These are phyloP conservation scores for Holotrichia oblita DNA, from an alignment of 1,140 invertebrate species.

Conservation along the genomic window DNA sequence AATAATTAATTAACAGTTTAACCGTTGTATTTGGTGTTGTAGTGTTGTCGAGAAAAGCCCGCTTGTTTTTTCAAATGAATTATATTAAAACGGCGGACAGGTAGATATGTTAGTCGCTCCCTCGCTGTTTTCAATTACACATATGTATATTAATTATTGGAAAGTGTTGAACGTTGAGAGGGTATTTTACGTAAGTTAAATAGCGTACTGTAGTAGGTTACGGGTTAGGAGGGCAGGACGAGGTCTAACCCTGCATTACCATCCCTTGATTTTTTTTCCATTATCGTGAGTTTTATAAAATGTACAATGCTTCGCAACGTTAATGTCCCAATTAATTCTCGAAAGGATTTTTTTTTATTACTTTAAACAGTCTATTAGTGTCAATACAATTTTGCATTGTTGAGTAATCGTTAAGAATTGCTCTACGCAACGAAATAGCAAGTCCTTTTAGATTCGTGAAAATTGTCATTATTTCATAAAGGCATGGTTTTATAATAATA, in stretches of 20 bases:
- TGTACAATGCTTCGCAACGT: too few species aligned
- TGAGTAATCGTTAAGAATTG: too few species aligned
- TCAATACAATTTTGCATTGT: too few species aligned
- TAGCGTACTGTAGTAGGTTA: constrained; percentile 60
- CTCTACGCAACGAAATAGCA: too few species aligned
- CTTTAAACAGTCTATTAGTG: too few species aligned
- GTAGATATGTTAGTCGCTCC: constrained; percentile 54
- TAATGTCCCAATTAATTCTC: too few species aligned
- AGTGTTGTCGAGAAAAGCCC: constrained; percentile 45
- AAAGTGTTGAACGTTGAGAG: constrained; percentile 59
- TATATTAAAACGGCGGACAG: constrained; percentile 26
- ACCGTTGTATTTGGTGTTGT: constrained; percentile 55
- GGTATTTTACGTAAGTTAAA: constrained; percentile 60
- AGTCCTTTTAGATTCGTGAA: too few species aligned
- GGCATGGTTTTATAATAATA: too few species aligned
- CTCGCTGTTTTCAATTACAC: constrained; percentile 60
- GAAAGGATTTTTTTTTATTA: too few species aligned
- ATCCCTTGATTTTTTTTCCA: constrained; percentile 46
- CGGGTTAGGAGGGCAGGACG: constrained; percentile 49
- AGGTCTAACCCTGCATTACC: constrained; percentile 55
- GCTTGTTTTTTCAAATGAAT: constrained; percentile 27
- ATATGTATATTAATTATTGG: constrained; percentile 54
- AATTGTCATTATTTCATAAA: too few species aligned
- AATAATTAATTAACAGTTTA: constrained; percentile 47
- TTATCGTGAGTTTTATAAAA: background rate